Conservation (phyloP, 2,888 invertebrate genomes). For the Rhabditoides inermis region DNA sequence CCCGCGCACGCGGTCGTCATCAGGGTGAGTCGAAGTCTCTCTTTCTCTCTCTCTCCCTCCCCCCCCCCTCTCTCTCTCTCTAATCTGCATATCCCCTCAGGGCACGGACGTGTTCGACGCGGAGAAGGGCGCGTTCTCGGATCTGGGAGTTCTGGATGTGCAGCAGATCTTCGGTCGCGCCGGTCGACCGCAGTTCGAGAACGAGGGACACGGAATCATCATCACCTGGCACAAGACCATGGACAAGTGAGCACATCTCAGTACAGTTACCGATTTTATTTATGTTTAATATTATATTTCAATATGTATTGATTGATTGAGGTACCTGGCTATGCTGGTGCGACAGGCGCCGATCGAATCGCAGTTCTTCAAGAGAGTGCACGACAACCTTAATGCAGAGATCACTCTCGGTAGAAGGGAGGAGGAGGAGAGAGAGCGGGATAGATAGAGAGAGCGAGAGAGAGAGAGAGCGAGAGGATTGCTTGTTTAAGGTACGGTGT, state of each 20-base stretch:
- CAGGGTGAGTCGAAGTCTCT: conserved; percentile 62
- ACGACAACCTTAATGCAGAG: conserved; percentile 96
- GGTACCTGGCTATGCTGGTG: conserved; percentile 84
- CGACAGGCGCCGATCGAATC: conserved; percentile 97
- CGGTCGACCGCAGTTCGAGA: conserved; percentile 93
- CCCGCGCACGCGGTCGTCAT: conserved; percentile 96
- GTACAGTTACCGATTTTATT: not conserved
- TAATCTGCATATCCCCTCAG: too few relatives aligned
- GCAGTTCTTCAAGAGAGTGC: conserved; percentile 79
- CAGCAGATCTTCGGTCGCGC: conserved; percentile 88
- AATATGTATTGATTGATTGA: too few relatives aligned
- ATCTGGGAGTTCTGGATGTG: conserved; percentile 91
- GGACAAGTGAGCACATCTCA: conserved; percentile 57
- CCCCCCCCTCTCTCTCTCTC: too few relatives aligned
- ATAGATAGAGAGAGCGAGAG: not conserved
- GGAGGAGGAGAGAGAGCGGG: not conserved
- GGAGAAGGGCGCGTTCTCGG: conserved; percentile 82
- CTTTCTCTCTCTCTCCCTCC: too few relatives aligned
- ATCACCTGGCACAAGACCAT: conserved; percentile 86
- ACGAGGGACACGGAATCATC: conserved; percentile 64
- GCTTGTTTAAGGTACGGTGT: conserved; percentile 78
- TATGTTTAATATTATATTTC: not conserved
- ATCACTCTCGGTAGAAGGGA: conserved; percentile 56
- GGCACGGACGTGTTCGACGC: conserved; percentile 96
- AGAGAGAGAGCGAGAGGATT: conserved; percentile 1